Percentiles rank a stretch among this genome's conserved stretches.
Conservation (phyloP, 2,113 vertebrate genomes). For the Brevimyrus niger region DNA sequence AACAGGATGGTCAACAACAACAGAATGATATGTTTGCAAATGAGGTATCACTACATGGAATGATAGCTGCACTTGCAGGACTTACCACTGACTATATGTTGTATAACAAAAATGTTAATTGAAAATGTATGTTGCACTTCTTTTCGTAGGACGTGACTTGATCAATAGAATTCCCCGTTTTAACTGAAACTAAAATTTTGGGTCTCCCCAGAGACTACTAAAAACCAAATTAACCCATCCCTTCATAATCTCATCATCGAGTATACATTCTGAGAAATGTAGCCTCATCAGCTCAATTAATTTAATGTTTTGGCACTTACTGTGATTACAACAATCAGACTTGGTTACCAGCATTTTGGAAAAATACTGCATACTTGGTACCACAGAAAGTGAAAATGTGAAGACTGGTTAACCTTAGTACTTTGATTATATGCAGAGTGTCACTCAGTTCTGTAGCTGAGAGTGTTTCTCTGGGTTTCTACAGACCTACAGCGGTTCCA, state of each 20-base stretch:
- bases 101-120: neutral
- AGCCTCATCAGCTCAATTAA: no score
- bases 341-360: neutral
- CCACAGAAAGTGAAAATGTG: neutral
- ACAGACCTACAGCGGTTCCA: slow-evolving; percentile 91
- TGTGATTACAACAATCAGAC: neutral
- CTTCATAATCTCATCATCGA: neutral
- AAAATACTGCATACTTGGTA: neutral
- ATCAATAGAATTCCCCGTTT: neutral
- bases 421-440: neutral
- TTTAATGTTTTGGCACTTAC: neutral
- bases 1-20: neutral
- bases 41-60: neutral
- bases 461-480: neutral
- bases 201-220: neutral
- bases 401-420: neutral
- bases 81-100: neutral
- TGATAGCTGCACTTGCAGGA: neutral
- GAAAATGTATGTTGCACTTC: neutral
- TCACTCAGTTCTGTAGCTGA: neutral
- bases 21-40: neutral
- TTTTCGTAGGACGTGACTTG: neutral
- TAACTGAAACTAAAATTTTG: neutral
- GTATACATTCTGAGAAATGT: neutral
- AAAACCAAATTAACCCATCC: neutral